phyloP scores from a whole-genome alignment of 2,797 vertebrate genomes.

The Neomorphus geoffroyi region DNA sequence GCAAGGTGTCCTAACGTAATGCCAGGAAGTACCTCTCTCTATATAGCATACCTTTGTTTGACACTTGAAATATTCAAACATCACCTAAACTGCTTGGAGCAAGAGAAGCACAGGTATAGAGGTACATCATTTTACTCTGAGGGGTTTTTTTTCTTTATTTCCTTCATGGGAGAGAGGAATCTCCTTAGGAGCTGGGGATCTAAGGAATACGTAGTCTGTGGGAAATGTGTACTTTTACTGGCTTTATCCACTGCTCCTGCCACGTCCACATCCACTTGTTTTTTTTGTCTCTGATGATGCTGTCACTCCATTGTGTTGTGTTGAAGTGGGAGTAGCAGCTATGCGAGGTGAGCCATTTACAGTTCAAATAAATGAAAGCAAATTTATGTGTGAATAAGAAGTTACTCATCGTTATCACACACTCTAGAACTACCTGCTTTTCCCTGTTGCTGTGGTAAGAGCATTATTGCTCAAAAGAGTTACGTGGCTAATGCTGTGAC shows the following conservation, averaged over 20 bases:
- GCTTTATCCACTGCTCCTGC: background rate
- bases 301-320: background rate
- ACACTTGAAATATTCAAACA: constrained; percentile 27
- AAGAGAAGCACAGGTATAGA: background rate
- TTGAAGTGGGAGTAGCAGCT: background rate
- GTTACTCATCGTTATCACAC: background rate
- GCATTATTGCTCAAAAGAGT: background rate
- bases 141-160: background rate
- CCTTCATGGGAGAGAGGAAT: background rate
- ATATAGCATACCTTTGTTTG: background rate
- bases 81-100: background rate
- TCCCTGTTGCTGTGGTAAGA: background rate
- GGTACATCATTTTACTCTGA: background rate
- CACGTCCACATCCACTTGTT: background rate
- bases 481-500: background rate
- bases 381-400: background rate
- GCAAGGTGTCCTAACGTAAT: constrained; percentile 19
- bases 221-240: background rate
- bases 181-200: background rate
- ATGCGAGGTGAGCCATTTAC: background rate
- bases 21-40: background rate
- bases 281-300: background rate
- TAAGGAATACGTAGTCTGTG: background rate
- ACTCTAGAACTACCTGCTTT: background rate
- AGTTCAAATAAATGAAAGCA: background rate